Evolutionary conservation across 2,888 invertebrate species (phyloP).

Genomic region (Leptinotarsa tumamoca): DNA sequence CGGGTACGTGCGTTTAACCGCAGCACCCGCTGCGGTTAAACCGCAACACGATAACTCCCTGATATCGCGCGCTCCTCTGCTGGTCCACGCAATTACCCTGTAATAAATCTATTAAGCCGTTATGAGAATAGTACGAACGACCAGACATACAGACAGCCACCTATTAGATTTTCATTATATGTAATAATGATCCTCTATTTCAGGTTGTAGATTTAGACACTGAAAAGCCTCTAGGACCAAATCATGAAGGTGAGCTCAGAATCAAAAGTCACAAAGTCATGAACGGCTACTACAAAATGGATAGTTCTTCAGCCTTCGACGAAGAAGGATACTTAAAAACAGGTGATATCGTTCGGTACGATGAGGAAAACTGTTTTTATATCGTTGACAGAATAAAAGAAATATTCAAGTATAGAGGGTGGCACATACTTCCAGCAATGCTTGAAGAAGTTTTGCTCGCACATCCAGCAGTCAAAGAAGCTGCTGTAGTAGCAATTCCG

Average conservation of each 20-base stretch:
- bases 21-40: too few species aligned
- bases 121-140: too few species aligned
- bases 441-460: constrained; percentile 77
- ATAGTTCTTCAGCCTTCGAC: constrained; percentile 63
- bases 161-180: background rate
- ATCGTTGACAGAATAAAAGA: constrained; percentile 67
- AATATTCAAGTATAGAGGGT: constrained; percentile 66
- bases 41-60: too few species aligned
- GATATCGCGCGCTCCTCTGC: too few species aligned
- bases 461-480: constrained; percentile 80
- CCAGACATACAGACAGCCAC: too few species aligned
- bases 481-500: constrained; percentile 78
- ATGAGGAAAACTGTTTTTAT: constrained; percentile 65
- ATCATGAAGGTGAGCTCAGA: constrained; percentile 69
- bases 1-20: too few species aligned
- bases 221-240: constrained; percentile 65
- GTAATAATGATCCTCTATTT: constrained; percentile 6
- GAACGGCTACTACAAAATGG: constrained; percentile 67
- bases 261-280: constrained; percentile 61
- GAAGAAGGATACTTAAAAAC: constrained; percentile 67
- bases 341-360: constrained; percentile 68
- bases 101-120: too few species aligned
- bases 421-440: constrained; percentile 80
- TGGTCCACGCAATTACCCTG: too few species aligned
- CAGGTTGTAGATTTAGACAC: constrained; percentile 68